phyloP scores from a whole-genome alignment of 2,113 vertebrate genomes.

The Prietella phreatophila region DNA sequence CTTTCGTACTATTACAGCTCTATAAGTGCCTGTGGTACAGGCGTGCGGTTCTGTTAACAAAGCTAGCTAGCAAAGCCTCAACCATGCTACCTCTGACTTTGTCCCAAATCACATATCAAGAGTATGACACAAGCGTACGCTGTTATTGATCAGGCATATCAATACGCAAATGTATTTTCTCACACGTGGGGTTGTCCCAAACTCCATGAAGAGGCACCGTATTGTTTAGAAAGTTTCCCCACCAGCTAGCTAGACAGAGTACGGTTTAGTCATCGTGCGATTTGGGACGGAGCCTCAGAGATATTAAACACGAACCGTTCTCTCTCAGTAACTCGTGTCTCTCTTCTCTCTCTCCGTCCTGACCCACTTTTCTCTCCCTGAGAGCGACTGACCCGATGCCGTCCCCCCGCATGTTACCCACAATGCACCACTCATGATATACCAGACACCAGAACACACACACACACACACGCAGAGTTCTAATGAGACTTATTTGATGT shows the following conservation, averaged over 20 bases:
- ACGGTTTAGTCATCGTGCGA: background rate
- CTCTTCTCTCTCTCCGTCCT: slow-evolving; percentile 25
- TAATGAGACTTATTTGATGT: background rate
- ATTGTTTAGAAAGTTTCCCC: background rate
- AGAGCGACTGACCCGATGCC: slow-evolving; percentile 38
- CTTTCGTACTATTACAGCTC: too few species aligned
- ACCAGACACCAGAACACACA: background rate
- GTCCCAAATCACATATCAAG: background rate
- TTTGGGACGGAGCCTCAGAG: slow-evolving; percentile 5
- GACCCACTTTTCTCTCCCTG: slow-evolving; percentile 44
- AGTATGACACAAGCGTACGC: background rate
- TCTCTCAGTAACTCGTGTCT: background rate
- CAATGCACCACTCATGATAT: slow-evolving; percentile 15
- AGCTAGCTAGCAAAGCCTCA: background rate
- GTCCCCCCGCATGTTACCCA: slow-evolving; percentile 29
- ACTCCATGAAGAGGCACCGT: background rate
- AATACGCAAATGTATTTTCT: background rate
- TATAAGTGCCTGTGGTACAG: too few species aligned
- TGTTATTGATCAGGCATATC: background rate
- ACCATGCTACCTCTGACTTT: background rate
- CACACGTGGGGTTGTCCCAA: background rate
- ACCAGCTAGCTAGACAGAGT: background rate
- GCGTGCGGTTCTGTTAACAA: background rate
- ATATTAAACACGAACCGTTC: background rate
- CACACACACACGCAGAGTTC: background rate